Percentiles rank a stretch among this genome's conserved stretches.
Evolutionary conservation across 1,140 invertebrate genomes (phyloP).

Genomic region (Cephus cinctus): DNA sequence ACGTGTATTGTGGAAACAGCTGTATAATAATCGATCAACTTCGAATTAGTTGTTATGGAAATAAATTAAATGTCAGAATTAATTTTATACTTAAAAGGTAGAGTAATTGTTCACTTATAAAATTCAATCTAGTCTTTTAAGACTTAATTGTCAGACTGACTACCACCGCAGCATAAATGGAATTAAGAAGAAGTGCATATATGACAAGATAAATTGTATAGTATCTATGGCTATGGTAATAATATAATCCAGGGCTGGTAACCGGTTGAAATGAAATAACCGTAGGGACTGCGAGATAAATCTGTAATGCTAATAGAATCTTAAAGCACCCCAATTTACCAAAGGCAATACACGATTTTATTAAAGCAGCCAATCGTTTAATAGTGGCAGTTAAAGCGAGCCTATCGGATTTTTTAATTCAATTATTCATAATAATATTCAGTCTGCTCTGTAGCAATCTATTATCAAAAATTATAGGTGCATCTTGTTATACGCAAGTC

Average conservation of each 20-base stretch:
- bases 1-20: constrained; percentile 21
- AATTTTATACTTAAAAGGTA: no score
- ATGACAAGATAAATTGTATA: no score
- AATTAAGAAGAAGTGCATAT: no score
- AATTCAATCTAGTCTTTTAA: no score
- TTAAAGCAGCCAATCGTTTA: background rate
- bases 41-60: no score
- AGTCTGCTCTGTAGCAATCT: background rate
- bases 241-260: background rate
- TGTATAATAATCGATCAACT: no score
- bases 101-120: no score
- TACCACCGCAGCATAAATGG: no score
- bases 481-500: background rate
- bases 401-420: background rate
- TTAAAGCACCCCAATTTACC: background rate
- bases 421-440: background rate
- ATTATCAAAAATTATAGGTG: background rate
- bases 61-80: no score
- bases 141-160: no score
- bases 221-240: no score
- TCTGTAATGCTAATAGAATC: background rate
- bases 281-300: background rate
- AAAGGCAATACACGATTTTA: background rate
- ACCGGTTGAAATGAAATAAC: background rate
- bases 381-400: background rate